Percentiles rank a stretch among this genome's conserved stretches.
Evolutionary conservation across 1,140 invertebrate species (phyloP).

Genomic region (Zophobas atratus): DNA sequence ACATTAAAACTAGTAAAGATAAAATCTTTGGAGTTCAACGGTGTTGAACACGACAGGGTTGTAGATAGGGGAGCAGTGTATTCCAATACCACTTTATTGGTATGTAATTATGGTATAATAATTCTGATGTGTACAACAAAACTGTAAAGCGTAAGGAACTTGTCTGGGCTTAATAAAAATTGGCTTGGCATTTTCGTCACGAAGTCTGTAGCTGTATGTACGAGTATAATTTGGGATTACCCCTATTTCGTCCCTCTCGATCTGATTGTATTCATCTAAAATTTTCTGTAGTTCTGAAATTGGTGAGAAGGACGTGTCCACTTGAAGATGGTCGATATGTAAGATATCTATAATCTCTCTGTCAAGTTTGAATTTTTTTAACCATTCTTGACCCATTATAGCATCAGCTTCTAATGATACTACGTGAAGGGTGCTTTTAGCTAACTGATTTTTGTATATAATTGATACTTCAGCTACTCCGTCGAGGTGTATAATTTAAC

Average conservation of each 20-base stretch:
- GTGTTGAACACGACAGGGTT: too few species aligned
- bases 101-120: too few species aligned
- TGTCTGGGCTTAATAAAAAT: slow-evolving; percentile 58
- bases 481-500: not conserved
- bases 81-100: too few species aligned
- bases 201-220: not conserved
- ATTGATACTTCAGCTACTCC: not conserved
- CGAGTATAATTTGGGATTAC: slow-evolving; percentile 25
- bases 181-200: slow-evolving; percentile 49
- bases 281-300: slow-evolving; percentile 11
- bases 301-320: not conserved
- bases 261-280: slow-evolving; percentile 22
- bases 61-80: too few species aligned
- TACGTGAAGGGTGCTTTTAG: not conserved
- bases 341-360: not conserved
- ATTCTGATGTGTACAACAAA: too few species aligned
- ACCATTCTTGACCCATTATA: slow-evolving; percentile 21
- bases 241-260: not conserved
- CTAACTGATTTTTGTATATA: not conserved
- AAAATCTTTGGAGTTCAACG: too few species aligned
- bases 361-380: slow-evolving; percentile 16
- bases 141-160: slow-evolving; percentile 56
- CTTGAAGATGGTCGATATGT: not conserved
- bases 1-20: too few species aligned
- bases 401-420: slow-evolving; percentile 13